Evolutionary conservation across 1,140 invertebrate genomes (phyloP), one percentile per base, ranked within the genome.

Genomic region (Acromyrmex echinatior): DNA sequence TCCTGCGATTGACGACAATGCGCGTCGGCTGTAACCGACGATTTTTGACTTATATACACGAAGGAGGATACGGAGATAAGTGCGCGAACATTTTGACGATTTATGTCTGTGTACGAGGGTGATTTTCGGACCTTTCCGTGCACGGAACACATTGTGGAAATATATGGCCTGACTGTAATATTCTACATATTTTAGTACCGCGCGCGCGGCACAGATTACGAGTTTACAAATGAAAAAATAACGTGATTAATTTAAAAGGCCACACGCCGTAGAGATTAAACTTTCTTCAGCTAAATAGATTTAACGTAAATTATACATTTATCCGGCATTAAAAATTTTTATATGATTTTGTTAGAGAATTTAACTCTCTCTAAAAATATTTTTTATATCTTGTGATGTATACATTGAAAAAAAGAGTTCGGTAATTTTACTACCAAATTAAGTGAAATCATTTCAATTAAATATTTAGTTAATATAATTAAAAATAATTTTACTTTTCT

Each of bases 1-100:
- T 85, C 70, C 25, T 85, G 86, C 80, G 81, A 87, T 76, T 56
- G 80, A 63, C 66, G 63, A 68, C 49, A 85, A 84, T 76, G 80
- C 68, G 73, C 74, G 49, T 78, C 74, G 82, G 35, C 82, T 86
- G 82, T 86, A 86, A 53, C 60, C 39, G 82, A 77, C 82, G 62
- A 86, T 86, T 66, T 86, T 79, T 86, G 82, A 86, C 80, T 84
- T 84, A 84, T 21, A 84, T 16, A 39, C 39, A 14, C n/a, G 25
- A 9, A 74, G 58, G 39, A 63, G 70, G 25, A 16, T 18, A 21
- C 56, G 70, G 56, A 51, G 45, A 51, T 62, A 84, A 84, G 70
- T 74, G 70, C 56, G 12, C 56, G 80, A 51, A 39, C 80, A 16
- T 84, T 84, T 35, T 21, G 25, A 76, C 73, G 70, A 84, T 84